Conservation (phyloP, 2,113 vertebrate genomes). For the Corvus cornix region DNA sequence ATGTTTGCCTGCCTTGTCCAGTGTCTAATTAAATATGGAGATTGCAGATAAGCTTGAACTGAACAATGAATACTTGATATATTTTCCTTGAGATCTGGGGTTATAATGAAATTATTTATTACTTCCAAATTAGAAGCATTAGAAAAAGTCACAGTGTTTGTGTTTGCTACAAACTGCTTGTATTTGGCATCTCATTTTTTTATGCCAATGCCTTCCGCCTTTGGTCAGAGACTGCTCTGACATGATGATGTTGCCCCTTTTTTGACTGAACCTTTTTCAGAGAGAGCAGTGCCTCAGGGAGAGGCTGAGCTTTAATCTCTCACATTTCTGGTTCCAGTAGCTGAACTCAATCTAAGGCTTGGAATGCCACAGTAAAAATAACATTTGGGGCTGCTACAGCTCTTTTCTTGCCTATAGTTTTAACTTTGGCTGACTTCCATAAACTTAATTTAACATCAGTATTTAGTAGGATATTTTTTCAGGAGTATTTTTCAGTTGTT, state of each 20-base stretch:
- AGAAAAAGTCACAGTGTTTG: background rate
- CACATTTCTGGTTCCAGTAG: background rate
- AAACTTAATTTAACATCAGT: background rate
- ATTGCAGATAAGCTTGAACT: background rate
- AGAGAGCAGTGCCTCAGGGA: background rate
- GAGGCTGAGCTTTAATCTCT: conserved; percentile 1
- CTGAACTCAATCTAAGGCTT: background rate
- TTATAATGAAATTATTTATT: background rate
- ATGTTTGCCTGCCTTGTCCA: background rate
- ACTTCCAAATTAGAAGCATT: background rate
- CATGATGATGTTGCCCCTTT: background rate
- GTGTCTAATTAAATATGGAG: background rate
- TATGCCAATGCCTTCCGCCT: background rate
- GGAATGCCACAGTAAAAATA: background rate
- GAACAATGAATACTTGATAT: background rate
- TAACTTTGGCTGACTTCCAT: background rate
- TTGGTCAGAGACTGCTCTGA: background rate
- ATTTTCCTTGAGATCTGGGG: background rate
- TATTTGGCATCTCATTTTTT: background rate
- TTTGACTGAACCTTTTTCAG: background rate
- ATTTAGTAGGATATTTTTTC: background rate
- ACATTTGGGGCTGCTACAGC: background rate
- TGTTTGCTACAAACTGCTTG: background rate
- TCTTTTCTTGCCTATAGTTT: background rate
- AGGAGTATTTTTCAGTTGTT: background rate